phyloP scores from a whole-genome alignment of 2,113 vertebrate genomes.

The Larimichthys crocea region DNA sequence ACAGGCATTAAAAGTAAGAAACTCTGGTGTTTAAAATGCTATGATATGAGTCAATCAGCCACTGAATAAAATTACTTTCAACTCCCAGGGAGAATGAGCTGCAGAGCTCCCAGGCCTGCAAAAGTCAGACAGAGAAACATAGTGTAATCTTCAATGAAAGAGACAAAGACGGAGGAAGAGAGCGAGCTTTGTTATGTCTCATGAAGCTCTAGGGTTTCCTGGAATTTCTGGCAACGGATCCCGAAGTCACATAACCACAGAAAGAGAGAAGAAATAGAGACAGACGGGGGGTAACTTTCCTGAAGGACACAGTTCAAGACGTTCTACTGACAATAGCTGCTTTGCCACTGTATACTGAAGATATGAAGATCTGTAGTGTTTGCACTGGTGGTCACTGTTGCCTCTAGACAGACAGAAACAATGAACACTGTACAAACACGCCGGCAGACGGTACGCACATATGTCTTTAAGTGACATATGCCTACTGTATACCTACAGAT shows the following conservation, averaged over 20 bases:
- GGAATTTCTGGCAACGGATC: constrained; percentile 72
- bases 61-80: constrained; percentile 52
- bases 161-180: constrained; percentile 61
- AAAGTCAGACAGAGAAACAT: constrained; percentile 52
- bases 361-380: constrained; percentile 9
- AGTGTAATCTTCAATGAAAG: constrained; percentile 54
- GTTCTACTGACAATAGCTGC: constrained; percentile 24
- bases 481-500: constrained; percentile 29
- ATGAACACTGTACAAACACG: constrained; percentile 28
- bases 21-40: constrained; percentile 30
- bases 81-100: constrained; percentile 31
- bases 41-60: constrained; percentile 56
- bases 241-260: constrained; percentile 70
- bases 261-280: constrained; percentile 50
- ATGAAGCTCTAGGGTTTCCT: constrained; percentile 78
- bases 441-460: neutral
- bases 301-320: constrained; percentile 37
- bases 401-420: constrained; percentile 29
- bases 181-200: constrained; percentile 79
- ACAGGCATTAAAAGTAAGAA: constrained; percentile 54
- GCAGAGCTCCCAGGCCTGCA: constrained; percentile 41
- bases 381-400: constrained; percentile 16
- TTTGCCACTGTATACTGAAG: constrained; percentile 13
- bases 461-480: constrained; percentile 20
- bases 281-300: constrained; percentile 52